Percentiles rank a stretch among this genome's conserved stretches.
These are phyloP conservation scores for Drosophila emarginata DNA, from an alignment of 2,888 invertebrate genomes.

Conservation along the genomic window DNA sequence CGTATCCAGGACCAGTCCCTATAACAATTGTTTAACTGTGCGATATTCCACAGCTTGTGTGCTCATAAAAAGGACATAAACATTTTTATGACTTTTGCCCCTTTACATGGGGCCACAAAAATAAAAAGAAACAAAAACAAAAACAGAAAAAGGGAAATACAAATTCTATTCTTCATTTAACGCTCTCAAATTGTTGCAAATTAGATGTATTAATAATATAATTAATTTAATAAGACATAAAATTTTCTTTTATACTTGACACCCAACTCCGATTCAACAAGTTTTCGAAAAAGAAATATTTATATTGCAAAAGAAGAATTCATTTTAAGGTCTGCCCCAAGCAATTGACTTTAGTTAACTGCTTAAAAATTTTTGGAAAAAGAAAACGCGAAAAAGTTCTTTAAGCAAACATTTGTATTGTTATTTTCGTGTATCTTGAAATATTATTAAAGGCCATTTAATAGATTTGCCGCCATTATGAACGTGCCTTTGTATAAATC, in stretches of 20 bases:
- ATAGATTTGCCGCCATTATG: slow-evolving; percentile 20
- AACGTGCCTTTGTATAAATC: slow-evolving; percentile 42
- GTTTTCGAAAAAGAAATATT: slow-evolving; percentile 19
- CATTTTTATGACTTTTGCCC: slow-evolving; percentile 65
- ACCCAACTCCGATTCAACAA: slow-evolving; percentile 30
- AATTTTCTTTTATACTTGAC: background rate
- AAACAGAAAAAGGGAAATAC: background rate
- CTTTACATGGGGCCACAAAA: slow-evolving; percentile 32
- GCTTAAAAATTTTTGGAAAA: background rate
- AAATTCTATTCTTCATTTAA: slow-evolving; percentile 15
- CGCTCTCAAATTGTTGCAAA: slow-evolving; percentile 47
- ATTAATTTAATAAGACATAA: slow-evolving; percentile 36
- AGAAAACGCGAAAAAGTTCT: background rate
- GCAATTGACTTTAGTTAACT: slow-evolving; percentile 23
- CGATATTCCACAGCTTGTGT: slow-evolving; percentile 72
- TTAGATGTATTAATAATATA: slow-evolving; percentile 44
- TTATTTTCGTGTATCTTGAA: background rate
- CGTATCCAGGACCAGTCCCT: slow-evolving; percentile 36
- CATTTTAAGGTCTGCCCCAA: background rate
- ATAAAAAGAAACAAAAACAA: background rate
- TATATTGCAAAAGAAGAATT: slow-evolving; percentile 11
- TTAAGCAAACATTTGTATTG: slow-evolving; percentile 21
- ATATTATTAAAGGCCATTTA: slow-evolving; percentile 31
- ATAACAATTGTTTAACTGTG: slow-evolving; percentile 64
- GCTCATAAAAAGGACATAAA: slow-evolving; percentile 72